phyloP scores from a whole-genome alignment of 2,888 invertebrate genomes.

The Ennomos erosarius region DNA sequence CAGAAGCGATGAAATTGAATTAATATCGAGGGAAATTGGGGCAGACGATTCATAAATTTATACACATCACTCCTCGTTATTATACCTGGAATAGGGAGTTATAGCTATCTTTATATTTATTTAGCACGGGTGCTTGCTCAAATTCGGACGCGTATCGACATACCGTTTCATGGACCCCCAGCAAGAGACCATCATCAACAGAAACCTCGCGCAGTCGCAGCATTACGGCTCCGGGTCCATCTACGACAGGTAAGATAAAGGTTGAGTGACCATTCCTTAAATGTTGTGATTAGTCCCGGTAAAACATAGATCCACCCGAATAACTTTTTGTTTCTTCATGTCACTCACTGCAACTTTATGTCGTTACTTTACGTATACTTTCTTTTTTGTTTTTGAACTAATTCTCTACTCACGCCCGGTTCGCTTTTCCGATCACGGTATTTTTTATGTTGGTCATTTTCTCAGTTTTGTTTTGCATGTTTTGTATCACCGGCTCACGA shows the following conservation, averaged over 20 bases:
- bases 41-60: slow-evolving; percentile 11
- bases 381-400: slow-evolving; percentile 51
- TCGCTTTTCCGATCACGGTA: slow-evolving; percentile 67
- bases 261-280: slow-evolving; percentile 33
- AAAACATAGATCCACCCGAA: slow-evolving; percentile 44
- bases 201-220: slow-evolving; percentile 90
- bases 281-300: slow-evolving; percentile 61
- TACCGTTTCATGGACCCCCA: slow-evolving; percentile 94
- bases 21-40: slow-evolving; percentile 14
- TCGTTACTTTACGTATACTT: slow-evolving; percentile 43
- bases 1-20: slow-evolving; percentile 14
- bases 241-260: slow-evolving; percentile 90
- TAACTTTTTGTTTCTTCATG: slow-evolving; percentile 43
- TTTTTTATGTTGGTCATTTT: slow-evolving; percentile 66
- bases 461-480: slow-evolving; percentile 81
- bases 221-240: slow-evolving; percentile 91
- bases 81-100: slow-evolving; percentile 20
- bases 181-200: slow-evolving; percentile 91
- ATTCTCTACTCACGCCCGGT: slow-evolving; percentile 52
- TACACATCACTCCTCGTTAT: slow-evolving; percentile 7
- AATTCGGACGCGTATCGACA: slow-evolving; percentile 94
- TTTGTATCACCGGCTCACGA: slow-evolving; percentile 81
- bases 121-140: slow-evolving; percentile 93
- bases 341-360: slow-evolving; percentile 58
- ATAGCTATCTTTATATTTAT: slow-evolving; percentile 30